These are phyloP conservation scores for Drosophila pseudotakahashii DNA, from an alignment of 2,888 invertebrate genomes.

Conservation along the genomic window DNA sequence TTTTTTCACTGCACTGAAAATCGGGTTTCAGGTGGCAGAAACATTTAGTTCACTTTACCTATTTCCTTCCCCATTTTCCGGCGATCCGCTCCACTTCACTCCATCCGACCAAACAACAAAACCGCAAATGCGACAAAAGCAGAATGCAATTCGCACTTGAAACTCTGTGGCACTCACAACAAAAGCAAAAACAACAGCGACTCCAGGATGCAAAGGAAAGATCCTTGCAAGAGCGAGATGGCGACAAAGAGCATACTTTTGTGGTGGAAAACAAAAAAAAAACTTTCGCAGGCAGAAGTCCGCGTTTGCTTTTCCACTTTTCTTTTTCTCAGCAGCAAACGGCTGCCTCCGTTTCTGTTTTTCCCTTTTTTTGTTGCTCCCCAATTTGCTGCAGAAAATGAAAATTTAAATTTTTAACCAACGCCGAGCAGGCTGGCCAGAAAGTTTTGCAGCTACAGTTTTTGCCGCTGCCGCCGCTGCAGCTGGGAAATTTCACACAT, in stretches of 20 bases:
- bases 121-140: conserved; percentile 80
- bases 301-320: conserved; percentile 44
- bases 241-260: conserved; percentile 42
- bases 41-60: conserved; percentile 45
- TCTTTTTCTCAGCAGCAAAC: conserved; percentile 27
- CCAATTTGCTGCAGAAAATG: conserved; percentile 75
- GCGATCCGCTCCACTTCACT: conserved; percentile 22
- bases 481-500: conserved; percentile 78
- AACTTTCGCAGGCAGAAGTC: conserved; percentile 44
- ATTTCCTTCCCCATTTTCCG: conserved; percentile 16
- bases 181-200: conserved; percentile 33
- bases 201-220: conserved; percentile 21
- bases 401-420: conserved; percentile 81
- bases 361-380: conserved; percentile 34
- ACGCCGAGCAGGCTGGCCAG: conserved; percentile 53
- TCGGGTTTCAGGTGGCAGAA: conserved; percentile 41
- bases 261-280: conserved; percentile 57
- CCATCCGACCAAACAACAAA: conserved; percentile 54
- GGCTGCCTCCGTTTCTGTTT: conserved; percentile 5
- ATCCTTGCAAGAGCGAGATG: conserved; percentile 20
- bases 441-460: conserved; percentile 58
- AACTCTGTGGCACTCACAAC: conserved; percentile 51
- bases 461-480: conserved; percentile 44
- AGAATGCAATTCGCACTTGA: conserved; percentile 80
- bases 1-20: background rate